phyloP scores from a whole-genome alignment of 2,113 vertebrate species.

The Nymphicus hollandicus region DNA sequence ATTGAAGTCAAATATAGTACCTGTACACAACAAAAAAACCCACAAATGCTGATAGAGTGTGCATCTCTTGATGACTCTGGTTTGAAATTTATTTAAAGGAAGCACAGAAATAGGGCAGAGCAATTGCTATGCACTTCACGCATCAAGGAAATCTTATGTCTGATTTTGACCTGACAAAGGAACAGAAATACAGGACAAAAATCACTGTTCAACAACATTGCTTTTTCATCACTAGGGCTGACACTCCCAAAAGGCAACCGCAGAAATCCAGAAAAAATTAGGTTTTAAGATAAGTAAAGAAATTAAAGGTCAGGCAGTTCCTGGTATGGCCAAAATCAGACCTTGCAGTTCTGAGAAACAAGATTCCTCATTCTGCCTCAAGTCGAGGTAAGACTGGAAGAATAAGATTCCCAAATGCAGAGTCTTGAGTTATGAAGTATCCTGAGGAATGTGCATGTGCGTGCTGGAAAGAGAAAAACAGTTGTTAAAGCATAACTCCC shows the following conservation, averaged over 20 bases:
- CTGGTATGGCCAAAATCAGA: not conserved
- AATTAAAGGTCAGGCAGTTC: not conserved
- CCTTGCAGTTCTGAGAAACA: not conserved
- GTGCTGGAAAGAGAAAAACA: constrained; percentile 78
- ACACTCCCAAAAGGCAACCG: not conserved
- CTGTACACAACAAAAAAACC: not conserved
- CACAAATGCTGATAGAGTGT: not conserved
- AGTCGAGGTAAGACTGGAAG: constrained; percentile 93
- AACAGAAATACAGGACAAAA: not conserved
- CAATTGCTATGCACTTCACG: not conserved
- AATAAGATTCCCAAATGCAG: constrained; percentile 97
- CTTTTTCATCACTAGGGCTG: not conserved
- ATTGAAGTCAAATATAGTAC: not conserved
- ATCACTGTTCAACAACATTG: not conserved
- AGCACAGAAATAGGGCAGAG: constrained; percentile 5
- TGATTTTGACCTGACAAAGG: not conserved
- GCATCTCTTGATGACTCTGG: not conserved
- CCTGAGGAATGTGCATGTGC: constrained; percentile 94
- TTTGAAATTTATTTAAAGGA: constrained; percentile 15
- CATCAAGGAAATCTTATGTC: not conserved
- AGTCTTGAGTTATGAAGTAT: constrained; percentile 98
- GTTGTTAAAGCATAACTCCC: not conserved
- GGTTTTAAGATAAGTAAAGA: not conserved
- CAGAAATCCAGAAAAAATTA: not conserved
- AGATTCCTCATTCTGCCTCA: constrained; percentile 81